Conservation (phyloP, 2,797 vertebrate species). For the Oreochromis grahami region DNA sequence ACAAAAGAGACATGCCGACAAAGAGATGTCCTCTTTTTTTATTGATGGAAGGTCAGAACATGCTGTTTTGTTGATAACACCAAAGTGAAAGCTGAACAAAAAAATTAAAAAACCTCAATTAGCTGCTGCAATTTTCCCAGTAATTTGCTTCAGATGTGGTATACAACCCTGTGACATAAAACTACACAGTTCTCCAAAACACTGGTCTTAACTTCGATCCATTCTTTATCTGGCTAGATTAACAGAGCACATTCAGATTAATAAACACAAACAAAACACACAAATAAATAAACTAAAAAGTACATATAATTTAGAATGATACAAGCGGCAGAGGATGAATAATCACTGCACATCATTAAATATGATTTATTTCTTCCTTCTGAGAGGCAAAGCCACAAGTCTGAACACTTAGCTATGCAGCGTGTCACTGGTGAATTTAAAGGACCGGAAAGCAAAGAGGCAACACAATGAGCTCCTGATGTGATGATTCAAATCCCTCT, state of each 20-base stretch:
- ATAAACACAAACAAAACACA: background rate
- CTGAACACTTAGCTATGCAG: conserved; percentile 5
- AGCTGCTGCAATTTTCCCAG: background rate
- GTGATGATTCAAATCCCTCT: conserved; percentile 3
- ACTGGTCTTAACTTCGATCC: background rate
- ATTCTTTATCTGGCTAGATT: background rate
- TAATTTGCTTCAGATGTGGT: background rate
- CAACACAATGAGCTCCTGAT: background rate
- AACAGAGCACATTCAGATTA: background rate
- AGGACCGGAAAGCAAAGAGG: background rate
- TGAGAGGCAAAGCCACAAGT: background rate
- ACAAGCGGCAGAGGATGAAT: background rate
- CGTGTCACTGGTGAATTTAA: conserved; percentile 15
- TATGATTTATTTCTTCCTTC: background rate
- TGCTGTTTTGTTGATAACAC: background rate
- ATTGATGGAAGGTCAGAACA: conserved; percentile 4
- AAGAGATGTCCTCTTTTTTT: conserved; percentile 21
- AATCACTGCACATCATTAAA: background rate
- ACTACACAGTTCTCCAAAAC: background rate
- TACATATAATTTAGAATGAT: background rate
- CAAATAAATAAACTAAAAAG: background rate
- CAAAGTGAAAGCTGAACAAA: background rate
- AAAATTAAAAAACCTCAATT: background rate
- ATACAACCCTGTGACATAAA: background rate
- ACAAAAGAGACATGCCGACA: background rate